Evolutionary conservation across 2,113 vertebrate genomes (phyloP), one percentile per base, ranked within the genome.

Genomic region (Aspidoscelis tigris): DNA sequence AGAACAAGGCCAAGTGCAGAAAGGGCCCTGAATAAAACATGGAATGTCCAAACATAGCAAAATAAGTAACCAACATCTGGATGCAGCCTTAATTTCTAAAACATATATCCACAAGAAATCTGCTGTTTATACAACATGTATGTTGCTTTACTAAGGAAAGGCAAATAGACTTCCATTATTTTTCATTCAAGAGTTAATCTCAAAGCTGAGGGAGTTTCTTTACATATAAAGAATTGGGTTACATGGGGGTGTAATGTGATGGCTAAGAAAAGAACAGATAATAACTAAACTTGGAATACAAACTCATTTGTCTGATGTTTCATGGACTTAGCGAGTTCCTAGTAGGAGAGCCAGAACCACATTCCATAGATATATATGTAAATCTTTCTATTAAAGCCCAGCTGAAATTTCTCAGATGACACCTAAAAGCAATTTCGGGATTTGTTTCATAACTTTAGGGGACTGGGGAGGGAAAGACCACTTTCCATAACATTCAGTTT

Each of bases 101-200:
- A 7, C 22, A 41, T 75, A 91, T 88, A 26, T 84, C 22, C 5
- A 76, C 84, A 22, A 64, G 81, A 21, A 12, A 50, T 55, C 3
- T 39, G 43, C 43, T 86, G 69, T 26, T 90, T 22, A 72, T 87
- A 47, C 82, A 89, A 81, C 84, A 24, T 1, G 70, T 55, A 0
- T 79, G 82, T 69, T 66, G 77, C 65, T n/a, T 58, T 76, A 61
- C 76, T 65, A 58, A 89, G 39, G n/a, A 0, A 0, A 88, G 41
- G 0, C 44, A 26, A 53, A 33, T 65, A 1, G 58, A 6, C 21
- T 14, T 66, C 47, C 82, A 43, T 64, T 82, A 1, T 65, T 47
- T 74, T 87, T 79, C 47, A 55, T 78, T 7, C 10, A 61, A 61
- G 18, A 61, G 14, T 61, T 61, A 61, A 18, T 14, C 14, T 61